Base-by-base conservation (phyloP, 2,888 invertebrate species). In the Antheraea yamamai region DNA sequence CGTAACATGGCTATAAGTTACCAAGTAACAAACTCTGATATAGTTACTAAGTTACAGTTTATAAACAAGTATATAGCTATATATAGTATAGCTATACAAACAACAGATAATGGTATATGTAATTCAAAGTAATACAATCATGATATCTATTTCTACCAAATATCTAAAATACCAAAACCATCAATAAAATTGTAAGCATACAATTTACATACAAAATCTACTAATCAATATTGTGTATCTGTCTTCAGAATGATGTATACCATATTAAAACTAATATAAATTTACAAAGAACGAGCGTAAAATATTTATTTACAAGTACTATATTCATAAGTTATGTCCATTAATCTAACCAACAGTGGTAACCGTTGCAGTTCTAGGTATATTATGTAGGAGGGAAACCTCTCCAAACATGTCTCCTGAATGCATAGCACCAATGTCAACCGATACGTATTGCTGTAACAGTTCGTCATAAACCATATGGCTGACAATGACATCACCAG, bases 331-430 rank as follows among this genome's bases (percentile, higher is more conserved):
- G 12, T 30, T 66, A 30, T 26, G 18, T 58, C 23, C 35, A 70
- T 71, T 61, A 75, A 79, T 82, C 88, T 90, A 81, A 96, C 96
- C 95, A 75, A 85, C 83, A 51, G 96, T 96, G 14, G 95, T 94
- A 75, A 95, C 95, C 0, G 96, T 96, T 26, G 96, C 96, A 12
- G 96, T 95, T 83, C 97, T 93, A 8, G 94, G 94, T 71, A 96
- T 95, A 39, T 94, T 94, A 80, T 96, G 96, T 74, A 97, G 85
- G 64, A 97, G 86, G 0, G 96, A 96, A 20, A 96, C 95, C 88
- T 97, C 96, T 0, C 97, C 97, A 81, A 97, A 96, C 93, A 96
- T 95, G 75, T 96, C 96, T 0, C 96, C 97, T 0, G 95, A 79
- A 39, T 92, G 93, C 88, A 96, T 92, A 0, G 84, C 84, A 8